These are phyloP conservation scores for Apotomis turbidana DNA, from an alignment of 2,888 invertebrate species.

Conservation along the genomic window DNA sequence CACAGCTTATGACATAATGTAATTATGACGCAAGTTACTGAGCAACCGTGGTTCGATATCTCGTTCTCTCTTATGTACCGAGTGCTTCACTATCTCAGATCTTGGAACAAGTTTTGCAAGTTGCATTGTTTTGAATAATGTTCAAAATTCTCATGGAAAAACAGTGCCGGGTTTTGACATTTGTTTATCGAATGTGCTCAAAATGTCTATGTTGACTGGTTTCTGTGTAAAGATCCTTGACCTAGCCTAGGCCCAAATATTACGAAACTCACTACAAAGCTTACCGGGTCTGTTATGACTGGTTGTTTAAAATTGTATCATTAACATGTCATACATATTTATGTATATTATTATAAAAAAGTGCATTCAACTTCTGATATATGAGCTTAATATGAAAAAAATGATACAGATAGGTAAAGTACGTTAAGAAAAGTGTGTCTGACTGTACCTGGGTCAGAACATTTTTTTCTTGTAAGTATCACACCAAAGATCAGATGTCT, in stretches of 20 bases:
- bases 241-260: constrained; percentile 12
- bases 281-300: too few relatives aligned
- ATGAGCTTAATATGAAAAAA: too few relatives aligned
- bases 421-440: too few relatives aligned
- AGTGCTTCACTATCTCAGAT: constrained; percentile 28
- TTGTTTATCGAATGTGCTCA: constrained; percentile 1
- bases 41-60: constrained; percentile 33
- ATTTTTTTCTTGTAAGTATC: too few relatives aligned
- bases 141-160: constrained; percentile 27
- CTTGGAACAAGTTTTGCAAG: constrained; percentile 38
- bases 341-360: too few relatives aligned
- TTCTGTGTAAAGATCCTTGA: constrained; percentile 4
- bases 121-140: constrained; percentile 36
- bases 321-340: too few relatives aligned
- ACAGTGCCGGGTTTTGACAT: not conserved
- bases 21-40: constrained; percentile 34
- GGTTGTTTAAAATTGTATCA: too few relatives aligned
- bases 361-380: too few relatives aligned
- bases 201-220: not conserved
- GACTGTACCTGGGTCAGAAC: too few relatives aligned
- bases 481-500: too few relatives aligned
- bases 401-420: too few relatives aligned
- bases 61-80: constrained; percentile 24
- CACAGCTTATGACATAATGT: constrained; percentile 42
- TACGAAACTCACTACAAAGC: not conserved